Evolutionary conservation across 2,113 vertebrate genomes (phyloP), one percentile per base, ranked within the genome.

Genomic region (Grus americana): DNA sequence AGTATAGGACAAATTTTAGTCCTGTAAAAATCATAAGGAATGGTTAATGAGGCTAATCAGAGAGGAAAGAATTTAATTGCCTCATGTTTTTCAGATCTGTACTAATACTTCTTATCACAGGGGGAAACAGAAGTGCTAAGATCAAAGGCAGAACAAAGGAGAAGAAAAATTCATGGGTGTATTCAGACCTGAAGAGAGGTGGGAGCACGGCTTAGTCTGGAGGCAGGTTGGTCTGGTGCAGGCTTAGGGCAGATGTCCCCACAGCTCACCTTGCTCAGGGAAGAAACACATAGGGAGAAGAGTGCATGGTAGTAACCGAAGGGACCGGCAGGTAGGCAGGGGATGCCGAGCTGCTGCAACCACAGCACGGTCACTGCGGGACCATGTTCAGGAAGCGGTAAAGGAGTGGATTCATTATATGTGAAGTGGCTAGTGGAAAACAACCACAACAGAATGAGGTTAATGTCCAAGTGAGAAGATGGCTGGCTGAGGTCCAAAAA

Each of bases 281-380:
- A 49, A 65, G 58, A 88, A 92, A 61, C 0, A 5, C 3, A 0
- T 15, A 1, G 2, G 34, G 38, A 58, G 38, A 62, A 73, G 58
- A 38, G 24, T 36, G 24, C 24, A 13, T 0, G 1, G 20, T 13
- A 42, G 20, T 40, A 58, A 59, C 5, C 2, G 2, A 54, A 61
- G 46, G 54, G 61, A 61, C 26, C 38, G 9, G 29, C 47, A 58
- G 58, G 27, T 12, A 55, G 38, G 21, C 21, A 52, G 26, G 54
- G n/a, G 13, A 15, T 38, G 44, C 19, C 10, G 34, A 5, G 18
- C 24, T 83, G n/a, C 67, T 88, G 88, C 71, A 44, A 14, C 36
- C 46, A 22, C 44, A 52, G 46, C 55, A 18, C 1, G 1, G 15
- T 46, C 79, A 11, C 59, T 73, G 68, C 0, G 5, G 59, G 29